phyloP scores from a whole-genome alignment of 1,140 invertebrate genomes.

The Drosophila kikkawai region DNA sequence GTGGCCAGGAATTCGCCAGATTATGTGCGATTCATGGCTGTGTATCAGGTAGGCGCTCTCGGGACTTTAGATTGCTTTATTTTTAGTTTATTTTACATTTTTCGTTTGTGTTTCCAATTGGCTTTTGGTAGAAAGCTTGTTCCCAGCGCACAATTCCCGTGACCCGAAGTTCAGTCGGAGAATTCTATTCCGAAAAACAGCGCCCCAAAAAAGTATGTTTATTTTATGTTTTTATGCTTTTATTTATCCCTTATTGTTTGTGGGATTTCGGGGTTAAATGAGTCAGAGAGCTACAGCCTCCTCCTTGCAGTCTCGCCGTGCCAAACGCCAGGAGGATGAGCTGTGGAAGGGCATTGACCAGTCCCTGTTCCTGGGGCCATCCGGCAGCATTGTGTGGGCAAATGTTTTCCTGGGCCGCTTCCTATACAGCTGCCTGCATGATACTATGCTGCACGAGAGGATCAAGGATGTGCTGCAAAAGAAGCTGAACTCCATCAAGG shows the following conservation, averaged over 20 bases:
- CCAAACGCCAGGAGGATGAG: constrained; percentile 79
- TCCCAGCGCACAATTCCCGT: constrained; percentile 71
- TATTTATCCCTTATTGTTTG: constrained; percentile 7
- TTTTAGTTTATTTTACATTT: constrained; percentile 36
- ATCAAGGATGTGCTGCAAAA: constrained; percentile 92
- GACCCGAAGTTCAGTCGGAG: constrained; percentile 14
- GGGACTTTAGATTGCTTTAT: background rate
- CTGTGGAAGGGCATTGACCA: constrained; percentile 84
- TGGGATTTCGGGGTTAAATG: background rate
- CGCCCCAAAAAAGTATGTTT: constrained; percentile 69
- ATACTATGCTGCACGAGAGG: constrained; percentile 87
- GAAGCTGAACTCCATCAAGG: constrained; percentile 94
- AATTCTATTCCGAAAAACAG: background rate
- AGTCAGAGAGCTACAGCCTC: background rate
- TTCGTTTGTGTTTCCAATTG: constrained; percentile 42
- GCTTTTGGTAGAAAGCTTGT: constrained; percentile 73
- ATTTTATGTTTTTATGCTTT: background rate
- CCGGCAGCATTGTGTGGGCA: constrained; percentile 87
- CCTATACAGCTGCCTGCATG: constrained; percentile 91
- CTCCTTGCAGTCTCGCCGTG: constrained; percentile 60
- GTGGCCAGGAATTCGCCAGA: constrained; percentile 71
- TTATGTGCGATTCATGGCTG: constrained; percentile 79
- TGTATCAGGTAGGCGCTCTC: constrained; percentile 69
- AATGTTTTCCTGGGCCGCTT: constrained; percentile 92
- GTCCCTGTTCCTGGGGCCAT: constrained; percentile 78